Conservation (phyloP, 2,888 invertebrate genomes). For the Euplagia quadripunctaria region DNA sequence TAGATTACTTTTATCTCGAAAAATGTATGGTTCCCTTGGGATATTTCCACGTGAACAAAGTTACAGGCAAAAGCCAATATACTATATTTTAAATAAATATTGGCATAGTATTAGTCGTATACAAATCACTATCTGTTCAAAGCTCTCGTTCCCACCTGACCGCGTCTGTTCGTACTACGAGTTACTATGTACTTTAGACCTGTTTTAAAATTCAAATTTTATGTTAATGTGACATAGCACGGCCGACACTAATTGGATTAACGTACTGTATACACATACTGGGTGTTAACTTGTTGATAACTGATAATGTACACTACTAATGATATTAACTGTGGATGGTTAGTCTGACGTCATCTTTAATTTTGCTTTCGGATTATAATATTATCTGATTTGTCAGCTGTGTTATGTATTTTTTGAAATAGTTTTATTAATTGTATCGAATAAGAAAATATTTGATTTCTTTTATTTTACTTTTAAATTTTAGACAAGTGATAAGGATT, state of each 20-base stretch:
- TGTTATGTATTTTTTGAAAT: neutral
- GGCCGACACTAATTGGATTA: conserved; percentile 80
- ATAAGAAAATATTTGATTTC: neutral
- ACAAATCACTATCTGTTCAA: conserved; percentile 27
- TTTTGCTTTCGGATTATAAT: neutral
- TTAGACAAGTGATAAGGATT: neutral
- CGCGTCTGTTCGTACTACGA: conserved; percentile 48
- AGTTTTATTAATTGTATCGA: neutral
- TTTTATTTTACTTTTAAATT: neutral
- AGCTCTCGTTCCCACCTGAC: conserved; percentile 63
- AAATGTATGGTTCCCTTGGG: too few relatives aligned
- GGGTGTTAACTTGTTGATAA: conserved; percentile 56
- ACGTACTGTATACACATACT: conserved; percentile 48
- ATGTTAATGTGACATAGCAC: conserved; percentile 79
- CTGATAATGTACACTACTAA: conserved; percentile 33
- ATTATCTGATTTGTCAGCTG: neutral
- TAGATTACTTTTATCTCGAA: too few relatives aligned
- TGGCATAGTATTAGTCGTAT: conserved; percentile 22
- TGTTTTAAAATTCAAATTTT: conserved; percentile 81
- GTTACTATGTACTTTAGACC: conserved; percentile 71
- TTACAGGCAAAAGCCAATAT: neutral
- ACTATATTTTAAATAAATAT: neutral
- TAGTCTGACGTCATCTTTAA: neutral
- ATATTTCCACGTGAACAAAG: too few relatives aligned
- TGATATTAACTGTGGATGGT: conserved; percentile 4